Evolutionary conservation across 1,140 invertebrate genomes (phyloP), one percentile per base, ranked within the genome.

Genomic region (Cepaea nemoralis): DNA sequence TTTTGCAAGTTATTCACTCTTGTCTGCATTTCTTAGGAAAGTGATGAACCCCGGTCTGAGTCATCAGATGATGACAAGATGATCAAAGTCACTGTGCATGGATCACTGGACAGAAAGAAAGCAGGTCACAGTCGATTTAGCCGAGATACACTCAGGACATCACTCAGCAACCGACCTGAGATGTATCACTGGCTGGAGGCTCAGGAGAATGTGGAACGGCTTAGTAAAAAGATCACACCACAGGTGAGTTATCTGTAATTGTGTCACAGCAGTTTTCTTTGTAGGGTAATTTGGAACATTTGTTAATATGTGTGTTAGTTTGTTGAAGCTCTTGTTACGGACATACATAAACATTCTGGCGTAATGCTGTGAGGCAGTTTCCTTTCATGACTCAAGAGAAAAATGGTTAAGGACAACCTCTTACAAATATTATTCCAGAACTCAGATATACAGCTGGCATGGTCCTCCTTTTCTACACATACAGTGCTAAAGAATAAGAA

Each of bases 101-200:
- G 77, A 19, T 81, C 74, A 42, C 48, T 82, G 27, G 78, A 82
- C 35, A 82, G 73, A 85, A 88, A 84, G 77, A 87, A 88, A 78
- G 81, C 84, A 27, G 31, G 84, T 19, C 88, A 91, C 37, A 88
- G 85, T 16, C 85, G 91, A 76, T 93, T 93, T 83, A 89, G 90
- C 40, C 85, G 93, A 74, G 92, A 93, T 87, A 94, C 93, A 81
- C 96, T 96, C 88, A 92, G 97, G 40, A 92, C 98, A n/a, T 98
- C 97, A 0, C 93, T 95, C 33, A 94, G 94, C 33, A 94, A 94
- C 80, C 93, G 93, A 91, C 86, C 89, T 1, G 89, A 90, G 71
- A 93, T 93, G 82, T 93, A 93, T 83, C 93, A 94, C 81, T 97
- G 96, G 96, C 93, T 95, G 76, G 96, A 97, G 89, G 96, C 96